Evolutionary conservation across 1,140 invertebrate genomes (phyloP).

Genomic region (Lepidostoma basale): DNA sequence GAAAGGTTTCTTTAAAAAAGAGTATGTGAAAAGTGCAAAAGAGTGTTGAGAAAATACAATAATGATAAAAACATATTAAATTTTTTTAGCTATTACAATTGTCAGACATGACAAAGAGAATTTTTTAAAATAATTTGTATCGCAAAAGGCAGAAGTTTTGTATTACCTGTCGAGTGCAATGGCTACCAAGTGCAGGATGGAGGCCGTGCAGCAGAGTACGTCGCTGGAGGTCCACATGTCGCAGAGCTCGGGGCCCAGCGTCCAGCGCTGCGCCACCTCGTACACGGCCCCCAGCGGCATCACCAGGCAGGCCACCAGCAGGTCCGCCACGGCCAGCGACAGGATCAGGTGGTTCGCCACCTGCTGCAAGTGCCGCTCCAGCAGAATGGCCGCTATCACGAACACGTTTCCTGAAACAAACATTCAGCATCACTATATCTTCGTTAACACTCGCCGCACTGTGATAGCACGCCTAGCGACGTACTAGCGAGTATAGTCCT

Average conservation of each 20-base stretch:
- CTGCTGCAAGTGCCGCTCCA: conserved; percentile 86
- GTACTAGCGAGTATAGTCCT: no score
- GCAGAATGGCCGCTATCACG: conserved; percentile 90
- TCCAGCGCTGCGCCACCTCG: conserved; percentile 75
- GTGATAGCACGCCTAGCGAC: no score
- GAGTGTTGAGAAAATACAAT: no score
- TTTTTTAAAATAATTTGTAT: no score
- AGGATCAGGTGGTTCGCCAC: conserved; percentile 88
- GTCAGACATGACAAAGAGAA: no score
- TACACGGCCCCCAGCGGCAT: conserved; percentile 84
- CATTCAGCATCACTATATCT: not conserved
- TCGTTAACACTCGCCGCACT: no score
- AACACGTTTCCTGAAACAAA: conserved; percentile 83
- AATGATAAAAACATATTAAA: no score
- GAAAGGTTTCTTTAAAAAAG: no score
- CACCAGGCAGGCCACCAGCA: conserved; percentile 83
- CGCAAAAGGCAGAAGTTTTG: no score
- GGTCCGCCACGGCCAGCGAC: conserved; percentile 84
- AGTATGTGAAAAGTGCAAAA: no score
- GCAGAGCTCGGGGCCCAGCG: conserved; percentile 83
- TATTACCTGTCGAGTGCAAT: conserved; percentile 91
- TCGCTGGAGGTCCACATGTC: conserved; percentile 94
- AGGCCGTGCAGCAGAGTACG: conserved; percentile 91
- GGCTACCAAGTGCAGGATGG: conserved; percentile 92
- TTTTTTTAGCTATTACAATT: no score